Conservation (phyloP, 2,113 vertebrate genomes). For the Psilopsiagon aymara region DNA sequence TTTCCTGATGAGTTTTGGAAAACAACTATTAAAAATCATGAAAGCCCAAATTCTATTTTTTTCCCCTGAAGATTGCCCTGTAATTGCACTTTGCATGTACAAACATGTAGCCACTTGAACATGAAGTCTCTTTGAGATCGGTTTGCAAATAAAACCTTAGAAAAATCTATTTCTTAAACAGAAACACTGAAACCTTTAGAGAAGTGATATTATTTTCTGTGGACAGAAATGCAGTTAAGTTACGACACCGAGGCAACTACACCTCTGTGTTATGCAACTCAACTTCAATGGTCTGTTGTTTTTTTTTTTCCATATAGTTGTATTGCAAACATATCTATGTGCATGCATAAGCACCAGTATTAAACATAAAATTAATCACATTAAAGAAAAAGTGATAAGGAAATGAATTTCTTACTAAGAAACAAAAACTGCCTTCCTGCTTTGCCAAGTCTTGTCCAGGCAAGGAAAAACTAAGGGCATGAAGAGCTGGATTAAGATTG, state of each 20-base stretch:
- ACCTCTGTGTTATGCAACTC: not conserved
- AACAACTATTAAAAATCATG: not conserved
- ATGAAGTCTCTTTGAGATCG: not conserved
- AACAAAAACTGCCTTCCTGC: not conserved
- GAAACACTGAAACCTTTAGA: not conserved
- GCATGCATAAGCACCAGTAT: not conserved
- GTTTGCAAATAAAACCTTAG: not conserved
- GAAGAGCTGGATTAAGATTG: not conserved
- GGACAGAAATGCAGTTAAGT: not conserved
- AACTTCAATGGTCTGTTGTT: not conserved
- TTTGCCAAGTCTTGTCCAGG: not conserved
- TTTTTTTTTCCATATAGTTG: not conserved
- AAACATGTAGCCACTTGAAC: not conserved
- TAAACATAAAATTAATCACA: not conserved
- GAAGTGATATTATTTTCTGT: not conserved
- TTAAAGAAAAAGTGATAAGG: not conserved
- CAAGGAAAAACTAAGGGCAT: not conserved
- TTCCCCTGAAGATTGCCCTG: not conserved
- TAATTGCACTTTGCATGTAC: not conserved
- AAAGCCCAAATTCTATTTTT: not conserved
- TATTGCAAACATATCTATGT: not conserved
- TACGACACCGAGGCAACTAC: not conserved
- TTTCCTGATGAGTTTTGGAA: not conserved
- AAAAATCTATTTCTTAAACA: not conserved
- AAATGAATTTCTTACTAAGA: not conserved